phyloP scores from a whole-genome alignment of 2,113 vertebrate genomes.

The Microcebus griseorufus region DNA sequence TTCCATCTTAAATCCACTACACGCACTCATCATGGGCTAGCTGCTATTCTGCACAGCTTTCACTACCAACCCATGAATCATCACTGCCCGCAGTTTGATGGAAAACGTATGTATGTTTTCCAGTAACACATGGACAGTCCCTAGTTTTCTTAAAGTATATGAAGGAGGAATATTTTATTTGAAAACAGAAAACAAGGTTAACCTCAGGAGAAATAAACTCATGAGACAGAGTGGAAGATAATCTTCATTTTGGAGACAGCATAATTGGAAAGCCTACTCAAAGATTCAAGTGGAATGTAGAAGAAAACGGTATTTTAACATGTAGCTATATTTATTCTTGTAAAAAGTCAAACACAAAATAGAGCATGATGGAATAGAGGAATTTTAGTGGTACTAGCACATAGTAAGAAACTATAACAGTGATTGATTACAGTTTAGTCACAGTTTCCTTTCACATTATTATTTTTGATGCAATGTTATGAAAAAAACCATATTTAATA shows the following conservation, averaged over 20 bases:
- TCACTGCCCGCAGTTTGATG: background rate
- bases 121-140: background rate
- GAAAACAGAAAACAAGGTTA: conserved; percentile 11
- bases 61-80: background rate
- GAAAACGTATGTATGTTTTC: background rate
- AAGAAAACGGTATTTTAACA: conserved; percentile 16
- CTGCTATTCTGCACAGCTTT: background rate
- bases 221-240: background rate
- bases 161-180: background rate
- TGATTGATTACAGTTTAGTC: conserved; percentile 4
- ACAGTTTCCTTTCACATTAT: background rate
- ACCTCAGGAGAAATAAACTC: conserved; percentile 5
- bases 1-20: conserved; percentile 41
- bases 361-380: background rate
- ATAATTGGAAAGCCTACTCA: background rate
- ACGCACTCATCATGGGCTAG: background rate
- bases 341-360: conserved; percentile 16
- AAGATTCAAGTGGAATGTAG: conserved; percentile 1
- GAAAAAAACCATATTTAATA: background rate
- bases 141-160: background rate
- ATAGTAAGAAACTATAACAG: background rate
- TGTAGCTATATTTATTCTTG: conserved; percentile 1
- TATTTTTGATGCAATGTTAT: background rate
- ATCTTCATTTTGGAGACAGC: conserved; percentile 12
- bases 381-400: background rate